Evolutionary conservation across 2,797 vertebrate genomes (phyloP).

Genomic region (Brachyrhaphis roseni): DNA sequence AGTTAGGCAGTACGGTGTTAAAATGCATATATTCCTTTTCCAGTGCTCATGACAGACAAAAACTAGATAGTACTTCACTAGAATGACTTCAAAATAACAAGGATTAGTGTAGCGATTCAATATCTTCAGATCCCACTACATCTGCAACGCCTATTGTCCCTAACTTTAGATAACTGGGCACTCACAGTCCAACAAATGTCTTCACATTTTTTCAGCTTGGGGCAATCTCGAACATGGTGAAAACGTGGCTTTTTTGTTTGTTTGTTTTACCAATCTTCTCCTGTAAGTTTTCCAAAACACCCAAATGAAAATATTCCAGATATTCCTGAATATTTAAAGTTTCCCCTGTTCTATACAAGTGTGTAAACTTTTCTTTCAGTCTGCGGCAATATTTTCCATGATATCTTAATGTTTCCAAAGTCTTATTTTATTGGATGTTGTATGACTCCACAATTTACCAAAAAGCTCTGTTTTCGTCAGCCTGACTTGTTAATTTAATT

Average conservation of each 20-base stretch:
- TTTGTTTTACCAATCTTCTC: neutral
- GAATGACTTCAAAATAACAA: neutral
- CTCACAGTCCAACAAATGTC: neutral
- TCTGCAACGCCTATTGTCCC: neutral
- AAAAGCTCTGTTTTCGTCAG: conserved; percentile 11
- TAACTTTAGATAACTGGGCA: neutral
- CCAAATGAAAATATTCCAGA: neutral
- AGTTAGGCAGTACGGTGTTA: neutral
- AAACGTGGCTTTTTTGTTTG: neutral
- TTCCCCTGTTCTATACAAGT: conserved; percentile 16
- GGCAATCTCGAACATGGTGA: neutral
- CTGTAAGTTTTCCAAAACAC: neutral
- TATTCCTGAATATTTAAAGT: neutral
- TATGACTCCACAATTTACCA: no score
- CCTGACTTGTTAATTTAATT: conserved; percentile 17
- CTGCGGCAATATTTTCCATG: conserved; percentile 21
- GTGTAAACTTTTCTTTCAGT: conserved; percentile 20
- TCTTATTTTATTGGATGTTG: neutral
- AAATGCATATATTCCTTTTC: neutral
- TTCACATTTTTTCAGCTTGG: neutral
- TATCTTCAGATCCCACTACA: neutral
- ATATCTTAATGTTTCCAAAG: neutral
- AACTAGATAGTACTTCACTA: neutral
- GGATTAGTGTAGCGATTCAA: neutral
- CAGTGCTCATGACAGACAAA: neutral